Evolutionary conservation across 2,888 invertebrate genomes (phyloP).

Genomic region (Cantharis nigra): DNA sequence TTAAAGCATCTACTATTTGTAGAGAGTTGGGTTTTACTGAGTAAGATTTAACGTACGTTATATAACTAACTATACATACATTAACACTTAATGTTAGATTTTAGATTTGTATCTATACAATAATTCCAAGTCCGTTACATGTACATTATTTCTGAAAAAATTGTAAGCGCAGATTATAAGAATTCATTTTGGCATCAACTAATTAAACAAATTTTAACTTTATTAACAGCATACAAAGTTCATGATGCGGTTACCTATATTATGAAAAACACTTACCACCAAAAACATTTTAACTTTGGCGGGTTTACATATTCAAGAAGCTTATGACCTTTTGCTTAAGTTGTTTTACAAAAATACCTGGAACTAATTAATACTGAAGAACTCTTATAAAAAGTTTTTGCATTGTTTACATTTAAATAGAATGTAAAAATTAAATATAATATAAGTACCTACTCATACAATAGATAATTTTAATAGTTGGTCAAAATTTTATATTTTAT

Average conservation of each 20-base stretch:
- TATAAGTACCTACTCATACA: too few species aligned
- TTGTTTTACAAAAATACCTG: not conserved
- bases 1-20: too few species aligned
- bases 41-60: too few species aligned
- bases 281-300: not conserved
- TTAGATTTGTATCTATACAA: not conserved
- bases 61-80: too few species aligned
- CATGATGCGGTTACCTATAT: not conserved
- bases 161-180: not conserved
- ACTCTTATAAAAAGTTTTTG: not conserved
- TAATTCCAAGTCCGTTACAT: not conserved
- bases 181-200: not conserved
- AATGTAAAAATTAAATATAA: not conserved
- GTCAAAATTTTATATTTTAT: not conserved
- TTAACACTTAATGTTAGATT: not conserved
- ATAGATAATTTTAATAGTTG: not conserved
- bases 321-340: not conserved
- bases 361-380: not conserved
- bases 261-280: not conserved
- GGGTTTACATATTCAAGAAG: not conserved
- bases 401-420: not conserved
- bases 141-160: not conserved
- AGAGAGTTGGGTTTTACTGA: too few species aligned
- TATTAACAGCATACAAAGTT: not conserved
- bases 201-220: not conserved